Evolutionary conservation across 2,888 invertebrate genomes (phyloP), one percentile per base, ranked within the genome.

Genomic region (Cancer borealis): DNA sequence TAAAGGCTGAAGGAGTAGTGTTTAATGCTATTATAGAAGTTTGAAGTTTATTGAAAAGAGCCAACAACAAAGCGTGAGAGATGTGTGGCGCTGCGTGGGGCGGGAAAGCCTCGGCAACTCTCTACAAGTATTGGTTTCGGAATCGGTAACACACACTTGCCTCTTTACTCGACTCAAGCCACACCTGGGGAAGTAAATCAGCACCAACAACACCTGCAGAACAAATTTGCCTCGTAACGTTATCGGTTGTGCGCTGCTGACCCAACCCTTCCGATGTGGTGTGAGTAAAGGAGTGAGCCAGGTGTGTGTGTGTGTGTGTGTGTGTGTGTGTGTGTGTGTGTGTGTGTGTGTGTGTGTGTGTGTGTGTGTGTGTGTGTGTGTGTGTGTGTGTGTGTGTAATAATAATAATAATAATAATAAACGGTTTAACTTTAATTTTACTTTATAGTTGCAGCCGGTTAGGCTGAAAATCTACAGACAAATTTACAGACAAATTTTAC

Each of bases 311-410:
- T 39, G 39, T 39, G 39, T 39, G 39, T 39, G 39, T 39, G 39
- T 39, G 54, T 14, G 73, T n/a, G n/a, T n/a, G 73, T n/a, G 73
- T 8, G 73, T 8, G 26, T 5, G 73, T 26, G 73, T 26, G 73
- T 26, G 73, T 26, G 73, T 26, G 73, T 26, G 73, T 26, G 73
- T 26, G 73, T 26, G 73, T 26, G 73, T 26, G 73, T 73, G 66
- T 66, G 66, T 66, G 66, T 66, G 66, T 66, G 66, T 66, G 66
- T 66, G 66, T 66, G 66, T 66, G 66, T 66, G 66, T 66, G 66
- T 66, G 66, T 66, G 66, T 66, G 66, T 66, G 66, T 66, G 66
- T 66, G 66, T 66, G 66, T 66, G 66, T 66, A n/a, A n/a, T n/a
- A n/a, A n/a, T n/a, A n/a, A n/a, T n/a, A n/a, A n/a, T n/a, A n/a